Percentiles rank a stretch among this genome's conserved stretches.
phyloP scores from a whole-genome alignment of 2,113 vertebrate genomes.

The Cyanistes caeruleus region DNA sequence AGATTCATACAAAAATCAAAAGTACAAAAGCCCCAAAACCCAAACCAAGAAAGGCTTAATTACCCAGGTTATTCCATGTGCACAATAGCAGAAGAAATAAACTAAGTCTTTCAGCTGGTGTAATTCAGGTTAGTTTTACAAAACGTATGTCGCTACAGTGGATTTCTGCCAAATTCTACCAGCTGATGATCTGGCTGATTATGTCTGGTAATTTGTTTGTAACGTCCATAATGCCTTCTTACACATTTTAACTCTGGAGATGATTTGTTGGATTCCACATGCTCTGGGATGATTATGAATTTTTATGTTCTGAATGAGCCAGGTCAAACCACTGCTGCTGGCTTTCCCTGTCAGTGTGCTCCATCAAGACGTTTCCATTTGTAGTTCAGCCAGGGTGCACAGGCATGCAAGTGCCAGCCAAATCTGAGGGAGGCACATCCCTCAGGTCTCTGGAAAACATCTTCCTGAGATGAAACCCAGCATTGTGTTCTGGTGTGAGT shows the following conservation, averaged over 20 bases:
- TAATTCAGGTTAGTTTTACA: slow-evolving; percentile 36
- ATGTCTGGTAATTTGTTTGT: slow-evolving; percentile 51
- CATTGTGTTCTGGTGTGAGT: neutral
- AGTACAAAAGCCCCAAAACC: neutral
- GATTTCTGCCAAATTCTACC: slow-evolving; percentile 53
- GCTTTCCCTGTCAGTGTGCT: neutral
- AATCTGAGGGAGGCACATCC: neutral
- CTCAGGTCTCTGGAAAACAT: neutral
- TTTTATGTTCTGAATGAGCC: slow-evolving; percentile 7
- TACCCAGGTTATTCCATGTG: neutral
- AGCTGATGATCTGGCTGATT: slow-evolving; percentile 64
- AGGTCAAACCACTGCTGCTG: neutral
- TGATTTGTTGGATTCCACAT: slow-evolving; percentile 41
- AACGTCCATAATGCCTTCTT: neutral
- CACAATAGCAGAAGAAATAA: neutral
- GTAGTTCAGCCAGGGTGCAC: neutral
- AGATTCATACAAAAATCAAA: neutral
- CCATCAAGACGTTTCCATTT: neutral
- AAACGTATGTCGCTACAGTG: slow-evolving; percentile 10
- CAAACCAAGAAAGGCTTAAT: neutral
- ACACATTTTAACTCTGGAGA: slow-evolving; percentile 35
- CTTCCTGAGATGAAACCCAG: neutral
- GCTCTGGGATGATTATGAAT: neutral
- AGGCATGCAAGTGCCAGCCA: neutral
- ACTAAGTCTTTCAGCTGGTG: neutral